Conservation (phyloP, 2,888 invertebrate species). For the Himalopsyche kuldschensis region DNA sequence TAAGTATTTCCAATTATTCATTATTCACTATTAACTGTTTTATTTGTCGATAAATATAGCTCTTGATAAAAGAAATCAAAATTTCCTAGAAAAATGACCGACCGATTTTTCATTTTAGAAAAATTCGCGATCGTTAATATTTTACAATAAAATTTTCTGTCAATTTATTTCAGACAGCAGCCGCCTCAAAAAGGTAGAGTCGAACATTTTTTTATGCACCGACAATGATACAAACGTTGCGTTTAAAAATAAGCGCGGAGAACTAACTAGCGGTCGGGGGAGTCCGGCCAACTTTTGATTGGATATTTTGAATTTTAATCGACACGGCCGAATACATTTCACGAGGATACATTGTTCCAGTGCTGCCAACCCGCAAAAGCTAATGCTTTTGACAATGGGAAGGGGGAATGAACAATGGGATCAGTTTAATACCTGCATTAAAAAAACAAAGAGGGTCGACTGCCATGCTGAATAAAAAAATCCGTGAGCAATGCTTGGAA, state of each 20-base stretch:
- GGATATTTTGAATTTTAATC: conserved; percentile 9
- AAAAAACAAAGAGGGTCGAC: neutral
- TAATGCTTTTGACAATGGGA: neutral
- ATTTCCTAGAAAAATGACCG: too few relatives aligned
- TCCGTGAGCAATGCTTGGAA: too few relatives aligned
- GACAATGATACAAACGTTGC: neutral
- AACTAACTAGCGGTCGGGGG: neutral
- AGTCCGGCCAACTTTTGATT: conserved; percentile 1
- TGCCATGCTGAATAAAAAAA: too few relatives aligned
- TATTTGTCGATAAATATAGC: too few relatives aligned
- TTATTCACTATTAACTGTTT: too few relatives aligned
- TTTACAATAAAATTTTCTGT: neutral
- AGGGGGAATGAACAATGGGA: neutral
- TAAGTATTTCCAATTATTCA: too few relatives aligned
- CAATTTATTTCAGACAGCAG: neutral
- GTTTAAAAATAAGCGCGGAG: neutral
- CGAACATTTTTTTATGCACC: neutral
- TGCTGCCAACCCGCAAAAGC: neutral
- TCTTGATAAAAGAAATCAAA: too few relatives aligned
- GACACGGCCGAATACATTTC: conserved; percentile 5
- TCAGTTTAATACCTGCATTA: neutral
- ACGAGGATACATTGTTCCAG: neutral
- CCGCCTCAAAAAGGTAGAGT: neutral
- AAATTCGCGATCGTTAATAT: too few relatives aligned
- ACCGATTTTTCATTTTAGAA: too few relatives aligned